These are phyloP conservation scores for Dendrolimus houi DNA, from an alignment of 2,888 invertebrate species.

Conservation along the genomic window DNA sequence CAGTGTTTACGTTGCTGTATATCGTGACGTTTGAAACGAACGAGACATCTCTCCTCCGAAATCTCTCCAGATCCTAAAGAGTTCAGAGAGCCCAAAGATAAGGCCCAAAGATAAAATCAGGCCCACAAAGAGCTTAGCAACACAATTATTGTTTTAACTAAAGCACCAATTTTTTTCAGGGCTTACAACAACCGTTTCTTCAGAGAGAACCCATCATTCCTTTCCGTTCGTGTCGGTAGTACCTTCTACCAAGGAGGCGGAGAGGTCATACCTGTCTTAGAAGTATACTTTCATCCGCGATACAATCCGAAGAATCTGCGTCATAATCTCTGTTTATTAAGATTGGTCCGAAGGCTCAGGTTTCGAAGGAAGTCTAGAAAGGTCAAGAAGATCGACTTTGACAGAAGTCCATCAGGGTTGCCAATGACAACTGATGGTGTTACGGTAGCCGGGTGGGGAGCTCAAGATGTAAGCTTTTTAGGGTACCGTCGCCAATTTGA, in stretches of 20 bases:
- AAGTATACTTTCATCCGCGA: constrained; percentile 51
- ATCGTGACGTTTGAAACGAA: too few species aligned
- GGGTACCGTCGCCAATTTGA: too few species aligned
- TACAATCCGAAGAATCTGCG: constrained; percentile 44
- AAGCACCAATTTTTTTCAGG: constrained; percentile 16
- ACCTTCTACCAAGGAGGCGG: constrained; percentile 42
- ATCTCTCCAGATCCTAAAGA: too few species aligned
- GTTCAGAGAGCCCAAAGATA: too few species aligned
- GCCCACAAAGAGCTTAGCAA: too few species aligned
- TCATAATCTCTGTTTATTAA: constrained; percentile 47
- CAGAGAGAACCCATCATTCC: constrained; percentile 54
- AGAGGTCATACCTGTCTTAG: constrained; percentile 38
- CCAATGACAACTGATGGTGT: constrained; percentile 34
- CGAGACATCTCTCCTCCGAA: too few species aligned
- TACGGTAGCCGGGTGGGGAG: constrained; percentile 55
- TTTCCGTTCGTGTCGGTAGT: constrained; percentile 51
- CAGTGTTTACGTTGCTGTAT: too few species aligned
- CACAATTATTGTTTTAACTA: too few species aligned
- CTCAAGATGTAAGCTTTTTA: constrained; percentile 32
- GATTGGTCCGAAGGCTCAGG: constrained; percentile 31
- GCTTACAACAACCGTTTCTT: constrained; percentile 59
- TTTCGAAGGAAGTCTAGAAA: constrained; percentile 16
- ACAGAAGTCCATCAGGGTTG: constrained; percentile 23
- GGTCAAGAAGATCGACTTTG: constrained; percentile 46
- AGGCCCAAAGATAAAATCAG: too few species aligned